A percentile compares a stretch with the other conserved stretches of the same genome.
Conservation (phyloP, 2,797 vertebrate species). For the Lacerta bilineata region DNA sequence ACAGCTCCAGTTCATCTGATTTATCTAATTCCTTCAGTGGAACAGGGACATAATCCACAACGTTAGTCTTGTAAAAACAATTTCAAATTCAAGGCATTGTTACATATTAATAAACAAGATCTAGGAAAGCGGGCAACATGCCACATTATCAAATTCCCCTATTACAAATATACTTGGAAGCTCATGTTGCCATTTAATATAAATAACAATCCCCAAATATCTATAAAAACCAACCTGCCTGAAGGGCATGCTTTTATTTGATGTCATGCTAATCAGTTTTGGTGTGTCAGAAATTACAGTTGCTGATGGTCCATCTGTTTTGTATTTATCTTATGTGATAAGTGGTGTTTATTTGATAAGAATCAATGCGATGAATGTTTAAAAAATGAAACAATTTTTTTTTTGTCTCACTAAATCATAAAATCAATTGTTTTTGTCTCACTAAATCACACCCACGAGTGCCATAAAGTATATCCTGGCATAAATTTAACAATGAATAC, state of each 20-base stretch:
- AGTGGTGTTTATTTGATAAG: conserved; percentile 14
- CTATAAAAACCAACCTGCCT: conserved; percentile 10
- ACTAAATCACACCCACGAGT: background rate
- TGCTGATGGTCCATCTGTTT: conserved; percentile 22
- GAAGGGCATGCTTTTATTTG: conserved; percentile 27
- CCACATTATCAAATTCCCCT: background rate
- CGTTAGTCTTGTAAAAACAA: conserved; percentile 14
- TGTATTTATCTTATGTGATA: background rate
- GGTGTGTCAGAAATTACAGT: conserved; percentile 18
- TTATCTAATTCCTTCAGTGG: background rate
- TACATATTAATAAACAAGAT: background rate
- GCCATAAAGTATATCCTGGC: background rate
- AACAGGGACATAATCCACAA: background rate
- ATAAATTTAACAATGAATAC: background rate
- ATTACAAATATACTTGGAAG: background rate
- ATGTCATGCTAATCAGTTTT: conserved; percentile 23
- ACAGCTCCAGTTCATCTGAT: background rate
- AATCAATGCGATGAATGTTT: background rate
- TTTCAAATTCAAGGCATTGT: background rate
- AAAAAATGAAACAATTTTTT: background rate
- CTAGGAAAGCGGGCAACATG: background rate
- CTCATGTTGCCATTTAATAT: background rate
- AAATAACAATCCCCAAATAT: conserved; percentile 7
- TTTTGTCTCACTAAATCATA: conserved; percentile 14
- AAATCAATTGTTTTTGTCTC: background rate